Base-by-base conservation (phyloP, 2,113 vertebrate species). In the Opisthocomus hoazin region DNA sequence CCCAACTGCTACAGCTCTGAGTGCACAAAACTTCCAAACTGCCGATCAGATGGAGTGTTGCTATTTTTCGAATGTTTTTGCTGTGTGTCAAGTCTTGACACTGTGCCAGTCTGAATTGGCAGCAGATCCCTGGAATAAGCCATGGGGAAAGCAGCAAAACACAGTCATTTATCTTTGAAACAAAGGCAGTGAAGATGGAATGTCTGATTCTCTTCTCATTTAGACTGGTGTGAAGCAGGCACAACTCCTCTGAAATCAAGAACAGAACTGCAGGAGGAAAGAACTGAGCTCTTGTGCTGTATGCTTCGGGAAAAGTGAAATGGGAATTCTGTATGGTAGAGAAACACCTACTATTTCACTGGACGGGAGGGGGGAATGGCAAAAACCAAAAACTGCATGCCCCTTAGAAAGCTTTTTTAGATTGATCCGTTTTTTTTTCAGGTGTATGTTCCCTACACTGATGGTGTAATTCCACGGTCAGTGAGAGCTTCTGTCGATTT, bases 161-260 rank as follows among this genome's bases (percentile, higher is more conserved):
- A 92, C 9, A 83, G 85, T 14, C 79, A 95, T 97, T 97, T 92
- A 93, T 94, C 94, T 93, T 53, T 41, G 88, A 69, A 94, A 94
- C 94, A 96, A 97, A 96, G 90, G 92, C 79, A 13, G 51, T 74
- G 69, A 92, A 83, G 88, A 80, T 76, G 83, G 75, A 90, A 91
- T 86, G 88, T 83, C 70, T 85, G 85, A 80, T 68, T 93, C 79
- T 68, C 27, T 60, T 41, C 83, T 80, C 36, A 2, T 76, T 65
- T 43, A 46, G 56, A 32, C 71, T 76, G 86, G 79, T 68, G 53
- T 37, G 76, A 91, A 86, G 89, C 66, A 93, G 79, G 36, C 71
- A 43, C 43, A 37, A 4, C 41, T 80, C 39, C 69, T 70, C 71
- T 78, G 82, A 79, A 82, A 90, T 1, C 1, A 14, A 76, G 61